phyloP scores from a whole-genome alignment of 2,888 invertebrate genomes.

The Harpalus rubripes region DNA sequence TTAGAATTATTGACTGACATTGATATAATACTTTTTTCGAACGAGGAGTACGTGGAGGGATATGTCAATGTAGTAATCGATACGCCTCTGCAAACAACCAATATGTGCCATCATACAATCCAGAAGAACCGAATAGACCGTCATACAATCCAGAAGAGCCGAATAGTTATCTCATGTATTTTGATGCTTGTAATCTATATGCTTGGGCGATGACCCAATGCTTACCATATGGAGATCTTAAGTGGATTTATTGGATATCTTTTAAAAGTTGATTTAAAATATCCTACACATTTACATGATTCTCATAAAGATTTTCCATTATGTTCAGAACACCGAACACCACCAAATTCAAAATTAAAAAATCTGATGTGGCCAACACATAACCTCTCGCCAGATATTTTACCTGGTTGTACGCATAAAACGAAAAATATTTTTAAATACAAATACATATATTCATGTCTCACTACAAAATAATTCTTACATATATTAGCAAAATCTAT shows the following conservation, averaged over 20 bases:
- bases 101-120: constrained; percentile 71
- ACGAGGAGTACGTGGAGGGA: constrained; percentile 71
- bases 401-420: too few relatives aligned
- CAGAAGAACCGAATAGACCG: too few relatives aligned
- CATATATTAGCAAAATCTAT: too few relatives aligned
- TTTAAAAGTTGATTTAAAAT: constrained; percentile 73
- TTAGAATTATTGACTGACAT: constrained; percentile 72
- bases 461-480: too few relatives aligned
- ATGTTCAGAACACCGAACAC: constrained; percentile 65
- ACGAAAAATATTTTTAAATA: too few relatives aligned
- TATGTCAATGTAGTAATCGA: constrained; percentile 71
- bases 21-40: constrained; percentile 71
- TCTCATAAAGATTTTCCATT: constrained; percentile 68
- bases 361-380: too few relatives aligned
- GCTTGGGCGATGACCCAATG: constrained; percentile 70
- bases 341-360: too few relatives aligned
- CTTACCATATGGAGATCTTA: constrained; percentile 71
- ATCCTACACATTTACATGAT: constrained; percentile 24
- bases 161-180: constrained; percentile 71
- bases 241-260: constrained; percentile 71
- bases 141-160: too few relatives aligned
- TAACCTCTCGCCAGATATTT: too few relatives aligned
- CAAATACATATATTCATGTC: too few relatives aligned
- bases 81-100: constrained; percentile 72
- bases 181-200: constrained; percentile 71